Evolutionary conservation across 2,113 vertebrate species (phyloP).

Genomic region (Malurus alboscapulatus): DNA sequence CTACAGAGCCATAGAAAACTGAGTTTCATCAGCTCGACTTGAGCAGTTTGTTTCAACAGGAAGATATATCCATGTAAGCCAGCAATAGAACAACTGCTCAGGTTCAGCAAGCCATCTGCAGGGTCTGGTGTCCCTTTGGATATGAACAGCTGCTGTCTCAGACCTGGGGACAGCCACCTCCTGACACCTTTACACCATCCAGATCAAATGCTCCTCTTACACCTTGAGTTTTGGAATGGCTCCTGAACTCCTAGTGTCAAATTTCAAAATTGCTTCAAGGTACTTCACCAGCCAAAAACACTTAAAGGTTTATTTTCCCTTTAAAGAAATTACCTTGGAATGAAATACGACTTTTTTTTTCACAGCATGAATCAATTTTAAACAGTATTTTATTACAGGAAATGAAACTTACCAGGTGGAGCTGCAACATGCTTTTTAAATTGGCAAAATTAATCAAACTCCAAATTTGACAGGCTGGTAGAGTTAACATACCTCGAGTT

Average conservation of each 20-base stretch:
- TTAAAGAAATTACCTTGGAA: neutral
- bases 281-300: neutral
- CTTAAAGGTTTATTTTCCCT: neutral
- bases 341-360: neutral
- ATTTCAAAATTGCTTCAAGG: neutral
- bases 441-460: slow-evolving; percentile 17
- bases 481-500: neutral
- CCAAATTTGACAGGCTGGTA: neutral
- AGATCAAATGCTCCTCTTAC: neutral
- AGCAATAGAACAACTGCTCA: neutral
- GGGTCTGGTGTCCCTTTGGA: neutral
- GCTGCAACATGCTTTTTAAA: neutral
- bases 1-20: neutral
- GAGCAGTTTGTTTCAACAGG: neutral
- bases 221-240: neutral
- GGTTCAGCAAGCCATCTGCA: neutral
- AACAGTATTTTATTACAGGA: slow-evolving; percentile 24
- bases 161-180: neutral
- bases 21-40: neutral
- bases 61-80: neutral
- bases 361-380: neutral
- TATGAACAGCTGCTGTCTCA: neutral
- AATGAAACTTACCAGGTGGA: neutral
- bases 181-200: neutral
- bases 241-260: neutral